Evolutionary conservation across 53 echinoderm and acorn worm species (phyloP), one percentile per base, ranked within the genome.

Genomic region (Temnopleurus reevesii): DNA sequence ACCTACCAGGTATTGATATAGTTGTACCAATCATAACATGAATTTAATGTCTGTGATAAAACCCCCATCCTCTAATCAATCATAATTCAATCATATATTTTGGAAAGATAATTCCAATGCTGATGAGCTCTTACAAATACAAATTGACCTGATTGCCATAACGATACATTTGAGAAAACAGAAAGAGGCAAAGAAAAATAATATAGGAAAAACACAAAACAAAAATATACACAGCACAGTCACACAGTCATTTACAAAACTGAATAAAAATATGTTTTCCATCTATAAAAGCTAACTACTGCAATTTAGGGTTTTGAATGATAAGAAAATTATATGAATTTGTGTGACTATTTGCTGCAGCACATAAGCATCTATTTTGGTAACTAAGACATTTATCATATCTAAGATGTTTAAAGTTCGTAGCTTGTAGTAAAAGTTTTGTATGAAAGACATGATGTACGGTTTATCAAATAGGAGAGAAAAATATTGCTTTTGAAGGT

Each of bases 211-310:
- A 71, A 71, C 41, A 71, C 41, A 8, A 71, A 71, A 71, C 71
- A 38, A 23, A 71, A 71, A 71, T 71, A 71, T 71, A 71, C 71
- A 71, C 71, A 71, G 71, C 71, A 71, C 71, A 71, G 71, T 21
- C 71, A 71, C 71, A 71, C 41, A 19, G 15, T 71, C 19, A 43
- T 36, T 21, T 41, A 71, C n/a, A 38, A 38, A 71, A 71, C 71
- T 71, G 41, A 71, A 71, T 38, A 38, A 38, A 71, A 71, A 71
- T 19, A 71, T 12, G 36, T 19, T 38, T n/a, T n/a, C 21, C 41
- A 43, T 38, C 71, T 71, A 71, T 17, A 71, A n/a, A 71, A n/a
- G 33, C 17, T 17, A 33, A 13, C 71, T 38, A 71, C 12, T 19
- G n/a, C 7, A 41, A 41, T n/a, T n/a, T 41, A 71, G n/a, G n/a